phyloP scores from a whole-genome alignment of 2,113 vertebrate species.

The Leucosticte australis region DNA sequence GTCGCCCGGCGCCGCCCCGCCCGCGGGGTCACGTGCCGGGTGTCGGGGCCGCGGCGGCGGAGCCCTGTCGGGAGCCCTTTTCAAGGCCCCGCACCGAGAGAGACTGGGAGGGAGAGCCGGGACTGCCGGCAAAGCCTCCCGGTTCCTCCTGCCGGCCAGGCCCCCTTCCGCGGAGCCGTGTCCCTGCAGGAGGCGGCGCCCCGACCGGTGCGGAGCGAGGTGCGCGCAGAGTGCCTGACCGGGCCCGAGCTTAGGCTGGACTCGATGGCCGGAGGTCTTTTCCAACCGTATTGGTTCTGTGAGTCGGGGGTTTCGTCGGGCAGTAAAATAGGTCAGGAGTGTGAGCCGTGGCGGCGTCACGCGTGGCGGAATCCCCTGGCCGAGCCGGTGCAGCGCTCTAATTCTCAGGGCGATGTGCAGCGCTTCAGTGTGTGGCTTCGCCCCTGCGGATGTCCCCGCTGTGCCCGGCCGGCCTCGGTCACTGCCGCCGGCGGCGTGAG shows the following conservation, averaged over 20 bases:
- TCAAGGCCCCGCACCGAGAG: background rate
- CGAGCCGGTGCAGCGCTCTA: background rate
- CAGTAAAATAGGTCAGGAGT: background rate
- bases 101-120: too few species aligned
- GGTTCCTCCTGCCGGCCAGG: background rate
- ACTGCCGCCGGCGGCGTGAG: background rate
- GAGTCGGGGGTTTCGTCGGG: background rate
- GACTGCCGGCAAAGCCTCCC: background rate
- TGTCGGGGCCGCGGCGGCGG: background rate
- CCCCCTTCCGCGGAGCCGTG: background rate
- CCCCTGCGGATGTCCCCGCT: background rate
- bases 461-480: background rate
- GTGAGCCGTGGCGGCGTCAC: background rate
- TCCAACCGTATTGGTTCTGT: background rate
- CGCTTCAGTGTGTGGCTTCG: accelerated
- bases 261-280: background rate
- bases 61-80: background rate
- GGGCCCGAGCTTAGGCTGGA: background rate
- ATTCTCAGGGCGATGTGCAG: background rate
- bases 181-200: background rate
- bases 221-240: background rate
- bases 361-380: background rate
- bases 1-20: background rate
- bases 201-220: background rate
- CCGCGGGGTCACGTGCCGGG: background rate